A percentile compares a stretch with the other conserved stretches of the same genome.
These are phyloP conservation scores for Merops nubicus DNA, from an alignment of 2,113 vertebrate genomes.

Conservation along the genomic window DNA sequence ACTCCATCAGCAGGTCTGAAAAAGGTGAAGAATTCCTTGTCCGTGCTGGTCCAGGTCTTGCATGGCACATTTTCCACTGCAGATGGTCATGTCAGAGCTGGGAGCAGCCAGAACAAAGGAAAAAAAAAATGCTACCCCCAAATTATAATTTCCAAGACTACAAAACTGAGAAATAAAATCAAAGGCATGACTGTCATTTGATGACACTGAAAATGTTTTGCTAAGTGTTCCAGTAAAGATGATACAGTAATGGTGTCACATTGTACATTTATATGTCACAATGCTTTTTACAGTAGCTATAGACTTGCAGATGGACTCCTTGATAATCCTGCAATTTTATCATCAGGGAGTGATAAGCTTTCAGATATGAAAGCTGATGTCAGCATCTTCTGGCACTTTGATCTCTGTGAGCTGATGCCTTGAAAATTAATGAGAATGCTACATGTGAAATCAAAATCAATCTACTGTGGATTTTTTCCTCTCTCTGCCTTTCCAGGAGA, in stretches of 20 bases:
- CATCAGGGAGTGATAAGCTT: conserved; percentile 36
- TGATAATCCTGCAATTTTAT: conserved; percentile 50
- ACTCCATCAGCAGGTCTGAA: neutral
- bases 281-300: conserved; percentile 49
- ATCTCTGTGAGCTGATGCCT: conserved; percentile 53
- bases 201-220: conserved; percentile 45
- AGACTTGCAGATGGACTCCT: conserved; percentile 59
- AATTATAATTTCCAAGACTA: neutral
- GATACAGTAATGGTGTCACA: conserved; percentile 32
- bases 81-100: neutral
- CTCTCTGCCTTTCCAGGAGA: neutral
- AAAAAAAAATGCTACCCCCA: neutral
- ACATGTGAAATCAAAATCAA: conserved; percentile 71
- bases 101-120: neutral
- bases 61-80: neutral
- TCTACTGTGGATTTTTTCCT: conserved; percentile 34
- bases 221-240: conserved; percentile 57
- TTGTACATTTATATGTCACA: conserved; percentile 38
- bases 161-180: conserved; percentile 18
- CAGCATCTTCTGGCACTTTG: conserved; percentile 61
- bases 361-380: conserved; percentile 66
- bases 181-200: conserved; percentile 12
- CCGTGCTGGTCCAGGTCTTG: neutral
- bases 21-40: neutral
- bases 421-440: conserved; percentile 72